Base-by-base conservation (phyloP, 1,140 invertebrate genomes). In the Lepidostoma basale region DNA sequence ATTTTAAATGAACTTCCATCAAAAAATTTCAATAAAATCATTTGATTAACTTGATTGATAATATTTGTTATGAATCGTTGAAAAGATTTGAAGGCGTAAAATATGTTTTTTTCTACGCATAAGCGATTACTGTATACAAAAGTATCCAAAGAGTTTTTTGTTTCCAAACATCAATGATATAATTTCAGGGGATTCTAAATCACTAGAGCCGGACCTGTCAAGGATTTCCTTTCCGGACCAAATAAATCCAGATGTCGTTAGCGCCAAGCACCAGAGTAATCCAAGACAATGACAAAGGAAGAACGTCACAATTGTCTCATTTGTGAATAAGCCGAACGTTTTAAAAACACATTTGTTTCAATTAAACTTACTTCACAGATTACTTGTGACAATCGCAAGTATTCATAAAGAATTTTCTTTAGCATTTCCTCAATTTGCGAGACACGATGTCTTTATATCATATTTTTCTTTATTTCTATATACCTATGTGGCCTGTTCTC, bases 261-360 rank as follows among this genome's bases (percentile, higher is more conserved):
- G 23, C 45, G 18, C 45, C 23, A n/a, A n/a, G n/a, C n/a, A n/a
- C n/a, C 52, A 30, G 33, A 26, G 49, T 16, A 14, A 10, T 39
- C 12, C 16, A 9, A 39, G 33, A 59, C 54, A 59, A 59, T 39
- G 54, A 20, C 54, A 59, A 59, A 59, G 54, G 33, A 59, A 39
- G 54, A n/a, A 59, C n/a, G 54, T 23, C 36, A 39, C 9, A 33
- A 59, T 23, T 59, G 30, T 40, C 30, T 59, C 54, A 25, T 40
- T 56, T 12, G 54, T 59, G 54, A 59, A 40, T 59, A 59, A 36
- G 20, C 26, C 23, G 22, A 59, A 40, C 30, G 36, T 23, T 59
- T 59, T 59, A 59, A 59, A 59, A 59, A 59, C 30, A 59, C 54
- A 59, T 59, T 59, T 39, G 36, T 59, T 59, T 59, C 54, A 59